phyloP scores from a whole-genome alignment of 1,140 invertebrate species.

The Contarinia nasturtii region DNA sequence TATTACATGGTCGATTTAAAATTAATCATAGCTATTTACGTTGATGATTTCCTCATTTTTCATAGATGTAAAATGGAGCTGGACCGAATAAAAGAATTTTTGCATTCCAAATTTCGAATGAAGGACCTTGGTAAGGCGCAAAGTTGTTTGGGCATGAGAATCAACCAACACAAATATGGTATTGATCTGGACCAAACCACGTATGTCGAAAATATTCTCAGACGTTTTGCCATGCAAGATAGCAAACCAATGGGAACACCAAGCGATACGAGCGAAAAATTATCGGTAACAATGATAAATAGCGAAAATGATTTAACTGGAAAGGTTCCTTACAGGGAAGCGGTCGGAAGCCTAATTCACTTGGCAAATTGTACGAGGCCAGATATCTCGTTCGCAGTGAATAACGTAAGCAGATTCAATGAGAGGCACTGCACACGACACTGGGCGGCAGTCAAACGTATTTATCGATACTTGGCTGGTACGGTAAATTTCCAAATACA shows the following conservation, averaged over 20 bases:
- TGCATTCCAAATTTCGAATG: slow-evolving; percentile 10
- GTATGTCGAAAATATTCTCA: slow-evolving; percentile 17
- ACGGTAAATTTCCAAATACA: neutral
- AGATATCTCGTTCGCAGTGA: slow-evolving; percentile 16
- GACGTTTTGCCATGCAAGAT: slow-evolving; percentile 10
- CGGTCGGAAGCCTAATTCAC: slow-evolving; percentile 16
- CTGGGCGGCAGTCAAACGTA: slow-evolving; percentile 5
- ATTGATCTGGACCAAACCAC: slow-evolving; percentile 16
- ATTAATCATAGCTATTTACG: slow-evolving; percentile 10
- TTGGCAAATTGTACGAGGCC: slow-evolving; percentile 12
- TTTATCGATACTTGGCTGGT: slow-evolving; percentile 13
- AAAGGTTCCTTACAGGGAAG: slow-evolving; percentile 6
- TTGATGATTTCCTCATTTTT: slow-evolving; percentile 13
- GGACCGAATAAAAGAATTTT: slow-evolving; percentile 4
- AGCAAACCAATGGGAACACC: slow-evolving; percentile 12
- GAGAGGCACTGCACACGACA: neutral
- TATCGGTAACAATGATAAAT: slow-evolving; percentile 6
- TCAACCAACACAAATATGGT: slow-evolving; percentile 8
- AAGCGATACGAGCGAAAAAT: slow-evolving; percentile 10
- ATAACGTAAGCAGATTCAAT: slow-evolving; percentile 9
- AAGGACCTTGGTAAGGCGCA: slow-evolving; percentile 9
- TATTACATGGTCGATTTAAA: slow-evolving; percentile 6
- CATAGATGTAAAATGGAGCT: slow-evolving; percentile 6
- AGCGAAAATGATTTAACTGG: neutral
- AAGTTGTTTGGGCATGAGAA: slow-evolving; percentile 16